phyloP scores from a whole-genome alignment of 2,113 vertebrate genomes.

The Onychorhynchus coronatus region DNA sequence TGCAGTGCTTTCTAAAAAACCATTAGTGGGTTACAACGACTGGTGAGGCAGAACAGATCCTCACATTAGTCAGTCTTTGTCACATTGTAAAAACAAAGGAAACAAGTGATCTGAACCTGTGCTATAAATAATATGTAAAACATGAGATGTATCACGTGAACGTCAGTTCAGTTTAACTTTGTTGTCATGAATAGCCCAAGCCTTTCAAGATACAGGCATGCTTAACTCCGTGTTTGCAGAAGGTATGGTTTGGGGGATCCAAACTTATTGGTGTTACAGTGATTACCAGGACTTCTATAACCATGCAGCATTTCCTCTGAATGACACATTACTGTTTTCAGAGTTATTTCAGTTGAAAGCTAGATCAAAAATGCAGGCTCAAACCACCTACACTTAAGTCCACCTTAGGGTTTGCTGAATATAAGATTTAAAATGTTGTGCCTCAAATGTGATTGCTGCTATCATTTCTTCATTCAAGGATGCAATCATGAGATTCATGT shows the following conservation, averaged over 20 bases:
- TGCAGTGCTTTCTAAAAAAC: neutral
- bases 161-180: neutral
- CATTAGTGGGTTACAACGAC: neutral
- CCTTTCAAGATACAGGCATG: neutral
- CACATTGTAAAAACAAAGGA: neutral
- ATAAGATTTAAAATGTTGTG: neutral
- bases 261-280: neutral
- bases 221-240: neutral
- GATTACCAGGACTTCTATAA: neutral
- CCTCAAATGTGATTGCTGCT: neutral
- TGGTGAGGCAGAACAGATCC: neutral
- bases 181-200: neutral
- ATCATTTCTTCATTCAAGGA: neutral
- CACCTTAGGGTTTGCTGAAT: neutral
- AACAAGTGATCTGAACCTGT: neutral
- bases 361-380: neutral
- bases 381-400: neutral
- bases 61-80: neutral
- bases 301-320: neutral
- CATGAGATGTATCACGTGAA: neutral
- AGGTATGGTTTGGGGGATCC: neutral
- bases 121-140: neutral
- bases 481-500: neutral
- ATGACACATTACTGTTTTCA: neutral
- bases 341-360: neutral